Conservation (phyloP, 2,888 invertebrate genomes). For the Coenonympha arcania region DNA sequence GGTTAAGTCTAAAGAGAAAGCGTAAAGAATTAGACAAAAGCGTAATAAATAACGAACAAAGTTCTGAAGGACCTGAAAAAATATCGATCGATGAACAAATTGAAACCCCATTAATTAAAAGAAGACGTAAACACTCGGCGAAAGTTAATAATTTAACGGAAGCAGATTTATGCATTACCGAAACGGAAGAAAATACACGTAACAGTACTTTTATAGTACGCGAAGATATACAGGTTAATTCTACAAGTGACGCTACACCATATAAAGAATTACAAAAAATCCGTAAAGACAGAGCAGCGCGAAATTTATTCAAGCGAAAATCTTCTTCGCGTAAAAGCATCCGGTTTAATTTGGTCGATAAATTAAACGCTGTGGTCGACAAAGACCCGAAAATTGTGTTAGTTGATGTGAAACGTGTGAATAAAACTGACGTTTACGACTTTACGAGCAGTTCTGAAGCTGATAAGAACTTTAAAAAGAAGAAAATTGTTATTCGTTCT, state of each 20-base stretch:
- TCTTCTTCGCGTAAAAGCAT: slow-evolving; percentile 45
- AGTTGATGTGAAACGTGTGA: slow-evolving; percentile 32
- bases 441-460: slow-evolving; percentile 59
- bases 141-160: too few relatives aligned
- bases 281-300: slow-evolving; percentile 34
- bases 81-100: too few relatives aligned
- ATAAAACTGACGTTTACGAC: slow-evolving; percentile 44
- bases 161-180: too few relatives aligned
- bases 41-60: too few relatives aligned
- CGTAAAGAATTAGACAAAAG: too few relatives aligned
- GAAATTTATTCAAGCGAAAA: slow-evolving; percentile 35
- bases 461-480: slow-evolving; percentile 38
- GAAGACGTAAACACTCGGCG: too few relatives aligned
- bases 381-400: slow-evolving; percentile 37
- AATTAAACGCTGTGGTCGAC: slow-evolving; percentile 42
- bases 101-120: too few relatives aligned
- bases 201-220: slow-evolving; percentile 8
- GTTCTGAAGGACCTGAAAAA: too few relatives aligned
- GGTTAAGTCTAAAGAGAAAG: too few relatives aligned
- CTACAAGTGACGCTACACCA: slow-evolving; percentile 37
- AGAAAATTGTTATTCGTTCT: background rate
- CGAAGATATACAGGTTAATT: too few relatives aligned
- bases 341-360: slow-evolving; percentile 48
- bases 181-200: slow-evolving; percentile 26
- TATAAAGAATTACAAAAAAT: slow-evolving; percentile 56